Evolutionary conservation across 2,888 invertebrate genomes (phyloP).

Genomic region (Epinotia brunnichana): DNA sequence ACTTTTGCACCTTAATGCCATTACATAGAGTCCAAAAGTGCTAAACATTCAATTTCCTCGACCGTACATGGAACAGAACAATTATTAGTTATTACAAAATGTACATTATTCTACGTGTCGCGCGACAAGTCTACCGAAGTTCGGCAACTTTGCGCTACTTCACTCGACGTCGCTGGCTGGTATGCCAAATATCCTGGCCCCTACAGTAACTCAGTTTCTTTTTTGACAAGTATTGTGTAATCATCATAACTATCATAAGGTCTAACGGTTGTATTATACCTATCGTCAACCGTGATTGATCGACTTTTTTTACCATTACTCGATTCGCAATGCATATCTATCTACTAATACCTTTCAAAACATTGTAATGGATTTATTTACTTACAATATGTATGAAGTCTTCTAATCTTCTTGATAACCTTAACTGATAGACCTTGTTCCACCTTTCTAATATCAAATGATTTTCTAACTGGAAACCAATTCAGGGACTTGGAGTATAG

Average conservation of each 20-base stretch:
- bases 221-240: not conserved
- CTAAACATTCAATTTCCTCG: too few relatives aligned
- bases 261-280: not conserved
- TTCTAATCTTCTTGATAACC: constrained; percentile 11
- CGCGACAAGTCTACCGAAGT: too few relatives aligned
- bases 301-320: not conserved
- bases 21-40: too few relatives aligned
- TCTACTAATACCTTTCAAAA: constrained; percentile 1
- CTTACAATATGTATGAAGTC: constrained; percentile 9
- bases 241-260: not conserved
- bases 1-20: too few relatives aligned
- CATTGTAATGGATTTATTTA: constrained; percentile 8
- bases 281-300: not conserved
- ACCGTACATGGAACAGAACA: too few relatives aligned
- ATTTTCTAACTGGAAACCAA: not conserved
- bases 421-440: not conserved
- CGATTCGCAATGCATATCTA: constrained; percentile 1
- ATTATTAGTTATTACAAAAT: too few relatives aligned
- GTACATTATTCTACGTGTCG: too few relatives aligned
- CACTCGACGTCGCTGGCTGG: too few relatives aligned
- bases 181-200: too few relatives aligned
- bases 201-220: too few relatives aligned
- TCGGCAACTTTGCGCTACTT: too few relatives aligned
- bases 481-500: not conserved
- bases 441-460: constrained; percentile 1